Evolutionary conservation across 2,797 vertebrate genomes (phyloP), one percentile per base, ranked within the genome.

Genomic region (Pangasius larnaudii): DNA sequence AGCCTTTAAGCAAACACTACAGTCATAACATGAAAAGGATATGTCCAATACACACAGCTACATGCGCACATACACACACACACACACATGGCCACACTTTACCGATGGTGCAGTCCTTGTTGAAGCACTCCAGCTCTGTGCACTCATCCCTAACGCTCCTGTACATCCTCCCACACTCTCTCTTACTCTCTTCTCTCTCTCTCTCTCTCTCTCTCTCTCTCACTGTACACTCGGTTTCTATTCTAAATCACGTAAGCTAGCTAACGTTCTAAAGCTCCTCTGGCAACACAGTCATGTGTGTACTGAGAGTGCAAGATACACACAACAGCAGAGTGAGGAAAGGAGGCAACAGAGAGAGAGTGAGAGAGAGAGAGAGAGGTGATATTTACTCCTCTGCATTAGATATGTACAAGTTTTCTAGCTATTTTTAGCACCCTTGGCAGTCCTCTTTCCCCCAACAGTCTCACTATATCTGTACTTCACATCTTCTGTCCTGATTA

Each of bases 71-170:
- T 51, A 79, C 72, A 85, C 58, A 88, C 51, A 80, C 65, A 84
- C 42, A 58, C 61, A 77, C 58, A 85, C 75, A 58, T 22, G n/a
- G 51, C 56, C 67, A 81, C 86, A 84, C 91, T 93, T 97, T 97
- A 98, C 97, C 97, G 94, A 98, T 97, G 94, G 92, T 95, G 96
- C 91, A 58, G 53, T 97, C 96, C 92, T 97, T 95, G 92, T 93
- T 96, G 93, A 93, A 96, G 96, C 96, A 97, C 93, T 96, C 95
- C 93, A 96, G 94, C 87, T 95, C 95, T 88, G 95, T 96, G 90
- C 96, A 96, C 93, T 96, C 96, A 92, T 96, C 95, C 92, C 96
- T 96, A 14, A 96, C 95, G 65, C 96, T 96, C 95, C 59, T 86
- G 65, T 91, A 63, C 87, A 86, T 86, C 87, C 42, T 67, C 89